These are phyloP conservation scores for Drosophila nigrodunni DNA, from an alignment of 1,140 invertebrate genomes.

Conservation along the genomic window DNA sequence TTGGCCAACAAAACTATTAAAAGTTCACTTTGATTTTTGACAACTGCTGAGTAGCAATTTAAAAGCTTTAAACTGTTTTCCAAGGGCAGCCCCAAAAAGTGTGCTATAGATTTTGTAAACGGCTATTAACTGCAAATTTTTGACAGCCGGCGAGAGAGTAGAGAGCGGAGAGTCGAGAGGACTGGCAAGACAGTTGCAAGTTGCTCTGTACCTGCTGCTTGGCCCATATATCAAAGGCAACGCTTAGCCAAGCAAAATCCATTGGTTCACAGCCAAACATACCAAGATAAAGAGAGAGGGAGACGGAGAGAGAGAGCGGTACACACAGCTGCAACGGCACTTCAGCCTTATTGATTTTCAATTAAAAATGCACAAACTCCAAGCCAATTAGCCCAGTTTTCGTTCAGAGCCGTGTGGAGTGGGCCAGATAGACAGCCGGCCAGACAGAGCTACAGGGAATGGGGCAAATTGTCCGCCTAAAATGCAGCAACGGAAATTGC, in stretches of 20 bases:
- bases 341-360: constrained; percentile 75
- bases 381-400: constrained; percentile 79
- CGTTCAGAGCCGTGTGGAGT: constrained; percentile 14
- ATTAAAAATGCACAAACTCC: constrained; percentile 79
- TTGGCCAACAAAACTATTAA: constrained; percentile 35
- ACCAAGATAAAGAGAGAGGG: background rate
- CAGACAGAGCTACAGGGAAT: background rate
- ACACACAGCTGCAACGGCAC: constrained; percentile 34
- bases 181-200: constrained; percentile 14
- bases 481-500: constrained; percentile 74
- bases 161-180: background rate
- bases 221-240: constrained; percentile 44
- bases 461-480: constrained; percentile 14
- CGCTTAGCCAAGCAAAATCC: constrained; percentile 27
- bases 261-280: background rate
- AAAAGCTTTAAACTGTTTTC: constrained; percentile 20
- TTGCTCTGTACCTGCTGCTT: constrained; percentile 8
- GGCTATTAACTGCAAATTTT: constrained; percentile 32
- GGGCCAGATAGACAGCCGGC: constrained; percentile 4
- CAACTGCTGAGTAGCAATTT: constrained; percentile 2
- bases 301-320: background rate
- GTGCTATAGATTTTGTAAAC: constrained; percentile 47
- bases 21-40: constrained; percentile 31
- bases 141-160: background rate
- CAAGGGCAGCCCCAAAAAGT: constrained; percentile 33